Percentiles rank a stretch among this genome's conserved stretches.
These are phyloP conservation scores for Myotis findleyi DNA, from an alignment of 2,797 vertebrate genomes.

Conservation along the genomic window DNA sequence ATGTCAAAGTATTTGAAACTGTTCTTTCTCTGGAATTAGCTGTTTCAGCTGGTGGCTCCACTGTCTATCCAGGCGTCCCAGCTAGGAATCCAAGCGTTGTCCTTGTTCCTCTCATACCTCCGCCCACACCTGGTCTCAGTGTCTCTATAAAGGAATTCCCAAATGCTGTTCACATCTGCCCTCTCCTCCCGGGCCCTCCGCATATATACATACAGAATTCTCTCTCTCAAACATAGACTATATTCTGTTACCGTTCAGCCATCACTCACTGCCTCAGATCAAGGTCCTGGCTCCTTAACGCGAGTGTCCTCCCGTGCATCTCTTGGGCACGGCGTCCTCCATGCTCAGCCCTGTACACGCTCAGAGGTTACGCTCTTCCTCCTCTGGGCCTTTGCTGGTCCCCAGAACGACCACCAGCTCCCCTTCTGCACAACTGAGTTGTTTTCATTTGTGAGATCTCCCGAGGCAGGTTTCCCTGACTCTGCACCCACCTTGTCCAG, in stretches of 20 bases:
- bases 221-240: fast-evolving
- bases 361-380: neutral
- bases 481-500: neutral
- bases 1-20: neutral
- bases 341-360: neutral
- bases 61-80: fast-evolving
- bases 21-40: neutral
- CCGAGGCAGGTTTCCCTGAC: neutral
- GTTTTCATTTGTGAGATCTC: neutral
- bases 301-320: fast-evolving
- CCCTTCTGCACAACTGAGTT: neutral
- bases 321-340: neutral
- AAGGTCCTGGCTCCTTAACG: neutral
- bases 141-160: neutral
- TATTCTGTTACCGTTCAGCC: neutral
- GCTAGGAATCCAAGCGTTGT: neutral
- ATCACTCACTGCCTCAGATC: fast-evolving
- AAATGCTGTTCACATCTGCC: fast-evolving
- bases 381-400: neutral
- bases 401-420: neutral
- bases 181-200: fast-evolving
- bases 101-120: fast-evolving
- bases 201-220: neutral
- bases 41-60: too few relatives aligned
- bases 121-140: fast-evolving